A percentile compares a stretch with the other conserved stretches of the same genome.
Conservation (phyloP, 2,797 vertebrate genomes). For the Poecile montanus region DNA sequence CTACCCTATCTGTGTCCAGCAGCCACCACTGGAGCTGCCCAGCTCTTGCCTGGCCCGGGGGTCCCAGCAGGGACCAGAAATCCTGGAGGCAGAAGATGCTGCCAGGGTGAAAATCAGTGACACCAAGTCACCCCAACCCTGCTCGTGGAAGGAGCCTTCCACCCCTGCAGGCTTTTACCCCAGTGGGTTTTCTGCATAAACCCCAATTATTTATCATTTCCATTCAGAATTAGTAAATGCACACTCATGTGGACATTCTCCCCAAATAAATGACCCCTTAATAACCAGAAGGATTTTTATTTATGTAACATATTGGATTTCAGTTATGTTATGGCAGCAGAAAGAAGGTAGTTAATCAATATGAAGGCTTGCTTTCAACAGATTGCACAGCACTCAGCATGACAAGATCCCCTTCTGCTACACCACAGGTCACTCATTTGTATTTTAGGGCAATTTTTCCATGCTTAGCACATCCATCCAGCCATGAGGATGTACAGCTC, state of each 20-base stretch:
- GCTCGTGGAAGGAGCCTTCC: background rate
- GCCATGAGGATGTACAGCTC: slow-evolving; percentile 13
- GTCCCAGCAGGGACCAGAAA: background rate
- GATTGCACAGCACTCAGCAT: slow-evolving; percentile 54
- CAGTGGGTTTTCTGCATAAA: background rate
- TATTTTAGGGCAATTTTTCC: slow-evolving; percentile 43
- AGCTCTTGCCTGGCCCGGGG: background rate
- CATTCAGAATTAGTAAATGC: slow-evolving; percentile 1
- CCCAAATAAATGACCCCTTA: slow-evolving; percentile 56
- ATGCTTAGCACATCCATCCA: slow-evolving; percentile 27
- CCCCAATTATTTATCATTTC: slow-evolving; percentile 42
- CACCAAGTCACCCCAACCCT: background rate
- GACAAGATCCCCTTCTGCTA: slow-evolving; percentile 64
- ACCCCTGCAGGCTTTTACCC: background rate
- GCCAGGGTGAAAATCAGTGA: background rate
- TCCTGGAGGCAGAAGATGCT: background rate
- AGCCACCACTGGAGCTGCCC: background rate
- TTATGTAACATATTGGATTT: slow-evolving; percentile 70
- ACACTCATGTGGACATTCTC: slow-evolving; percentile 6
- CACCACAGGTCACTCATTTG: slow-evolving; percentile 44
- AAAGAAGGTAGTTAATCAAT: slow-evolving; percentile 69
- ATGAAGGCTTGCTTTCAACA: slow-evolving; percentile 71
- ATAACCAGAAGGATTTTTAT: slow-evolving; percentile 64
- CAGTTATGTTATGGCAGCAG: slow-evolving; percentile 64
- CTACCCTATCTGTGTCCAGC: background rate